Conservation (phyloP, 2,113 vertebrate species). For the Pomatorhinus ruficollis region DNA sequence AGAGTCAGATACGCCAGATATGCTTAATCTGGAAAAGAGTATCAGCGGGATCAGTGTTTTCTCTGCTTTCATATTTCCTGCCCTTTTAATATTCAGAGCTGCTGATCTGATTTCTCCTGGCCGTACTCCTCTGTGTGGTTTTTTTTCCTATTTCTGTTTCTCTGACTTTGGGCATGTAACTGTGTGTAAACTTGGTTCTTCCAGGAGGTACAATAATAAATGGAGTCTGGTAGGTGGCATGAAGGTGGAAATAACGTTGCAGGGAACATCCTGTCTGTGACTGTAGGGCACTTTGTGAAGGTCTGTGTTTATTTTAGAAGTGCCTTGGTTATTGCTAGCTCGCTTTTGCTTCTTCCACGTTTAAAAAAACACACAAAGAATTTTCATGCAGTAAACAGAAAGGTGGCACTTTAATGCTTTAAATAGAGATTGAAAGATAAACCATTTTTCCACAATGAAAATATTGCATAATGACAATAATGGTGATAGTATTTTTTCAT, state of each 20-base stretch:
- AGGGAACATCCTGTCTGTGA: not conserved
- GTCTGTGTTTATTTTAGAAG: not conserved
- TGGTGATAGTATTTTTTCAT: not conserved
- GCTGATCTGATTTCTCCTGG: not conserved
- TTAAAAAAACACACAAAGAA: not conserved
- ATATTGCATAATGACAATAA: not conserved
- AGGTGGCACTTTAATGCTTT: not conserved
- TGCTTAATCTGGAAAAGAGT: not conserved
- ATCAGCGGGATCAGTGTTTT: not conserved
- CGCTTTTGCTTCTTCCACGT: not conserved
- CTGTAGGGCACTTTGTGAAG: not conserved
- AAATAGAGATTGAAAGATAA: not conserved
- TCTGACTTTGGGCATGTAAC: not conserved
- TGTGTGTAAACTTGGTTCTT: not conserved
- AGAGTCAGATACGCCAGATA: slow-evolving; percentile 18
- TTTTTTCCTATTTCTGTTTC: not conserved
- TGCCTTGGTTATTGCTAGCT: not conserved
- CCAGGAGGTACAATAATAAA: not conserved
- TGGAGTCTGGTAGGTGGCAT: not conserved
- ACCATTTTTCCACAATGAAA: not conserved
- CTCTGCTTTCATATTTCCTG: not conserved
- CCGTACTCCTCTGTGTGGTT: not conserved
- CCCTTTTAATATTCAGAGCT: not conserved
- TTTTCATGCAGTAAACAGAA: not conserved
- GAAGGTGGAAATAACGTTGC: not conserved